phyloP scores from a whole-genome alignment of 2,888 invertebrate species.

The Lepeophtheirus nordmannii region DNA sequence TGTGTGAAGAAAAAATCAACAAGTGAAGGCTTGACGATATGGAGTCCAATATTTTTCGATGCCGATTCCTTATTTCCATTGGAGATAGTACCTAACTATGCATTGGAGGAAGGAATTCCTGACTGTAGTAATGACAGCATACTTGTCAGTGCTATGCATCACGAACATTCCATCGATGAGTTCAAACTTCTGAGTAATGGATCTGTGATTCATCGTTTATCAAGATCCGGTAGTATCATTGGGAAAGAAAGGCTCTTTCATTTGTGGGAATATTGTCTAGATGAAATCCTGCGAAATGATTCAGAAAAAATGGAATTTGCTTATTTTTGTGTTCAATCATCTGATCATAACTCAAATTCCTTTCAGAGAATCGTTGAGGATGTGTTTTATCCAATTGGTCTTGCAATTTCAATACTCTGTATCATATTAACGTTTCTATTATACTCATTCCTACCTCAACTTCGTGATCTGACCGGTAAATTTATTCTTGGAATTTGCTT shows the following conservation, averaged over 20 bases:
- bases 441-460: conserved; percentile 23
- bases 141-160: background rate
- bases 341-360: background rate
- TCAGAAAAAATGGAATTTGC: conserved; percentile 3
- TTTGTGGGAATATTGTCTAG: conserved; percentile 14
- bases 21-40: background rate
- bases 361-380: conserved; percentile 12
- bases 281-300: conserved; percentile 8
- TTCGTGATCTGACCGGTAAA: conserved; percentile 23
- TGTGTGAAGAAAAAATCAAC: background rate
- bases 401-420: conserved; percentile 19
- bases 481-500: conserved; percentile 21
- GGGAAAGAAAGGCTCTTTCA: background rate
- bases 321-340: background rate
- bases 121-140: background rate
- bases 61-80: background rate
- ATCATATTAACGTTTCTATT: conserved; percentile 20
- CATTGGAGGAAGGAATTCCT: background rate
- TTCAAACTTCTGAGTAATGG: conserved; percentile 17
- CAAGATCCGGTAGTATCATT: background rate
- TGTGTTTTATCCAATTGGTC: conserved; percentile 8
- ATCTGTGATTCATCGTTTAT: conserved; percentile 10
- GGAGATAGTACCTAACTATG: conserved; percentile 4
- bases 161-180: conserved; percentile 16
- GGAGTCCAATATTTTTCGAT: conserved; percentile 13